Evolutionary conservation across 2,888 invertebrate genomes (phyloP).

Genomic region (Seira sanloemensis): DNA sequence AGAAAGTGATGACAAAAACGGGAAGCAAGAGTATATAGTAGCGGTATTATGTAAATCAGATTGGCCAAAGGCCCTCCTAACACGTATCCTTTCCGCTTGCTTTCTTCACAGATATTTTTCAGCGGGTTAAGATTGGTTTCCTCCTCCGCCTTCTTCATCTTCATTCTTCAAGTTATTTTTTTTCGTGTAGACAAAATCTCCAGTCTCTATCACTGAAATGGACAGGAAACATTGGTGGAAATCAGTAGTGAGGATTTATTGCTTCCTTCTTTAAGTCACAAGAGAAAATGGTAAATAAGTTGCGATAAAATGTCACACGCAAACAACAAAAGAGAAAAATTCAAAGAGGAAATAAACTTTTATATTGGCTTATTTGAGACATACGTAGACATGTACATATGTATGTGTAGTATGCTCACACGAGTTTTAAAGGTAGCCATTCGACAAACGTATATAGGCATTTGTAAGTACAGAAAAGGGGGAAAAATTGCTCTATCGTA

Average conservation of each 20-base stretch:
- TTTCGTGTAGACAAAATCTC: constrained; percentile 25
- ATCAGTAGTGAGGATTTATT: constrained; percentile 64
- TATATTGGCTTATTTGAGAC: constrained; percentile 53
- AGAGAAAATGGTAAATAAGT: constrained; percentile 64
- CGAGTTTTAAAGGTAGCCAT: too few relatives aligned
- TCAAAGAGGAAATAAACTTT: constrained; percentile 60
- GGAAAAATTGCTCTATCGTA: neutral
- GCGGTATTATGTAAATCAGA: constrained; percentile 62
- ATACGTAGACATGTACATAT: constrained; percentile 3
- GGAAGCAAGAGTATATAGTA: constrained; percentile 33
- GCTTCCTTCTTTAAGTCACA: constrained; percentile 61
- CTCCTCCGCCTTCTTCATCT: constrained; percentile 53
- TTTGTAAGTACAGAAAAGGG: neutral
- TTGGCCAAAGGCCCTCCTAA: constrained; percentile 57
- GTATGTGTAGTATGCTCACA: too few relatives aligned
- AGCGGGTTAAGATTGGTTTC: constrained; percentile 62
- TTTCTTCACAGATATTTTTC: constrained; percentile 50
- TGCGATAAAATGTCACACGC: constrained; percentile 63
- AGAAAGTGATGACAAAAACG: neutral
- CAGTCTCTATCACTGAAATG: constrained; percentile 60
- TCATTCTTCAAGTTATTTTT: constrained; percentile 32
- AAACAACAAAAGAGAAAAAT: constrained; percentile 55
- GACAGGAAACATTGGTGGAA: constrained; percentile 62
- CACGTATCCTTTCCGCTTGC: constrained; percentile 60
- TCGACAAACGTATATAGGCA: neutral